Conservation (phyloP, 2,888 invertebrate genomes). For the Mythimna pallens region DNA sequence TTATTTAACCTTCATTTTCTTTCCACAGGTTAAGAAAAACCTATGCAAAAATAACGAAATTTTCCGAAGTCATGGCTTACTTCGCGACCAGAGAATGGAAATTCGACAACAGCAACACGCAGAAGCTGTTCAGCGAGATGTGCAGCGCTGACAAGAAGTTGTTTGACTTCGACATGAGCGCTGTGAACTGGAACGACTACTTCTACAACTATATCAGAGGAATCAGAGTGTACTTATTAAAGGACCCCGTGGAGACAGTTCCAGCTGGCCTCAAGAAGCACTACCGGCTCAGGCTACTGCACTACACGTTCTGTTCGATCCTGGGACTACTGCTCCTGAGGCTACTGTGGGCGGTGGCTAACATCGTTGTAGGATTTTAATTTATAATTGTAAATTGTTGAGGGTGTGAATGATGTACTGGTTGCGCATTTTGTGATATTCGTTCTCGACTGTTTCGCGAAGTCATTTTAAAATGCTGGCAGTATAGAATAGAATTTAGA, state of each 20-base stretch:
- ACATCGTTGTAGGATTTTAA: slow-evolving; percentile 59
- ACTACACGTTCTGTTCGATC: slow-evolving; percentile 70
- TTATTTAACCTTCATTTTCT: too few species aligned
- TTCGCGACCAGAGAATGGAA: slow-evolving; percentile 94
- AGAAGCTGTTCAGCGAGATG: slow-evolving; percentile 88
- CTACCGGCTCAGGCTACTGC: slow-evolving; percentile 68
- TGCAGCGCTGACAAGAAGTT: slow-evolving; percentile 90
- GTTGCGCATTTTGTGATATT: background rate
- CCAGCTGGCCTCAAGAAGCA: slow-evolving; percentile 89
- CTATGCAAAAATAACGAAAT: slow-evolving; percentile 94
- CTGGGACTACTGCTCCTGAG: slow-evolving; percentile 68
- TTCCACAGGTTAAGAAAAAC: slow-evolving; percentile 92
- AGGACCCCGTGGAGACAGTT: slow-evolving; percentile 93
- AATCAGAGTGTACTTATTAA: slow-evolving; percentile 93
- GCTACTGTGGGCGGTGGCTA: slow-evolving; percentile 68
- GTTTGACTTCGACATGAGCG: slow-evolving; percentile 92
- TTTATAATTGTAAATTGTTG: background rate
- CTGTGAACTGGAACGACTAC: slow-evolving; percentile 93
- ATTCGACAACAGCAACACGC: slow-evolving; percentile 91
- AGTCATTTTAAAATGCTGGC: background rate
- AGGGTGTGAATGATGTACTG: background rate
- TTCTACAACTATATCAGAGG: slow-evolving; percentile 93
- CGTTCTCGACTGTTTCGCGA: background rate
- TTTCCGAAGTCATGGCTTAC: slow-evolving; percentile 93
- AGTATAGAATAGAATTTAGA: background rate